Evolutionary conservation across 2,888 invertebrate genomes (phyloP), one percentile per base, ranked within the genome.

Genomic region (Zygogramma bicolorata): DNA sequence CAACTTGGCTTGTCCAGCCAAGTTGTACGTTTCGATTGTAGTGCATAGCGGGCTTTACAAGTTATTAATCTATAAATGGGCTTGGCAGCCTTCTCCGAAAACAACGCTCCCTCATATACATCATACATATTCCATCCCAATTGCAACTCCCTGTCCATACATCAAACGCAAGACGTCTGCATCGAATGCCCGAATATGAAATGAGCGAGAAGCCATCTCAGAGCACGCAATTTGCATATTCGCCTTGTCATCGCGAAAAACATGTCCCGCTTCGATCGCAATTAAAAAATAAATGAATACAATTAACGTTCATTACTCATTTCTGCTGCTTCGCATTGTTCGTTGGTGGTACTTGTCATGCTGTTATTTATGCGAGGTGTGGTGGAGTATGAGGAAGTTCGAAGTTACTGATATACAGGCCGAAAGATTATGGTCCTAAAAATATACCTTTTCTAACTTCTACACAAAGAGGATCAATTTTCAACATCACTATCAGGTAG

Each of bases 231-330:
- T 69, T 65, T 69, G 63, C 69, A 69, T 69, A 69, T 69, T 69
- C 65, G 63, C 65, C 69, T 58, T 58, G 42, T 69, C 63, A 65
- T 59, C 63, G 58, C 63, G 31, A 69, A 69, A 46, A 63, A 63
- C 42, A 20, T 34, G 18, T 58, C 58, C 65, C 58, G 31, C 62
- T 65, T 57, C 62, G 49, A 49, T 31, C 46, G 57, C 49, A 61
- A 66, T 71, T 67, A 67, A 71, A 67, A 66, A 67, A 46, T 57
- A 65, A 72, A 67, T 67, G 74, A 69, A 74, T 68, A 71, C 71
- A 74, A 70, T 74, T 71, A 71, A 71, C 66, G 65, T 53, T 59
- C 71, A 71, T 74, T 71, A 74, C 65, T 74, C 74, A 69, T 53
- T 49, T 68, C 57, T 57, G 61, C 60, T 67, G 49, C 57, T 65